A percentile compares a stretch with the other conserved stretches of the same genome.
These are phyloP conservation scores for Cololabis saira DNA, from an alignment of 2,113 vertebrate species.

Conservation along the genomic window DNA sequence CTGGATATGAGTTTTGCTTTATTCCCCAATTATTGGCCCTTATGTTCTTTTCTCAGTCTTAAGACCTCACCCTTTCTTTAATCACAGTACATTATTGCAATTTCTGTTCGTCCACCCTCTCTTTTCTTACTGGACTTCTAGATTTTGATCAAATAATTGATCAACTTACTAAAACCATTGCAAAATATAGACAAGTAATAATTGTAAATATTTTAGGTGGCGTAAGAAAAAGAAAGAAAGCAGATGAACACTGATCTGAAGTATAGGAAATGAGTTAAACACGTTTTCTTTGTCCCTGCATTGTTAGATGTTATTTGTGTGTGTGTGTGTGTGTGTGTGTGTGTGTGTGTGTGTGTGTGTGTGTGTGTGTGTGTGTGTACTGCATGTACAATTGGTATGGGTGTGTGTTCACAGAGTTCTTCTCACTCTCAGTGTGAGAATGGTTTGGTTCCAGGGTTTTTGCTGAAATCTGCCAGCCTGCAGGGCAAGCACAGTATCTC, in stretches of 20 bases:
- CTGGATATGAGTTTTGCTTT: too few species aligned
- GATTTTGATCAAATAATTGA: too few species aligned
- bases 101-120: too few species aligned
- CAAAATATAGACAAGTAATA: too few species aligned
- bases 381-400: conserved; percentile 23
- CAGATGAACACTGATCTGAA: neutral
- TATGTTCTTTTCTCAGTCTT: too few species aligned
- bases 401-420: conserved; percentile 34
- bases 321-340: conserved; percentile 38
- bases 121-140: too few species aligned
- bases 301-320: neutral
- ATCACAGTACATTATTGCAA: too few species aligned
- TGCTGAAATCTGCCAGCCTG: conserved; percentile 46
- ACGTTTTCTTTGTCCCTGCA: conserved; percentile 35
- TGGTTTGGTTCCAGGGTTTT: conserved; percentile 48
- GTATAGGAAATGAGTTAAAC: neutral
- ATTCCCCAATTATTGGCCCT: too few species aligned
- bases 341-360: too few species aligned
- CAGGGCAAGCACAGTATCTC: conserved; percentile 53
- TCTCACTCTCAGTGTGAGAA: conserved; percentile 45
- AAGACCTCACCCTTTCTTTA: too few species aligned
- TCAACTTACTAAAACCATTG: too few species aligned
- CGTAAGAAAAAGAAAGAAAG: neutral
- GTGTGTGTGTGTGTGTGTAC: conserved; percentile 10
- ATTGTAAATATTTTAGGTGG: neutral